Base-by-base conservation (phyloP, 2,797 vertebrate species). In the Arremon aurantiirostris region DNA sequence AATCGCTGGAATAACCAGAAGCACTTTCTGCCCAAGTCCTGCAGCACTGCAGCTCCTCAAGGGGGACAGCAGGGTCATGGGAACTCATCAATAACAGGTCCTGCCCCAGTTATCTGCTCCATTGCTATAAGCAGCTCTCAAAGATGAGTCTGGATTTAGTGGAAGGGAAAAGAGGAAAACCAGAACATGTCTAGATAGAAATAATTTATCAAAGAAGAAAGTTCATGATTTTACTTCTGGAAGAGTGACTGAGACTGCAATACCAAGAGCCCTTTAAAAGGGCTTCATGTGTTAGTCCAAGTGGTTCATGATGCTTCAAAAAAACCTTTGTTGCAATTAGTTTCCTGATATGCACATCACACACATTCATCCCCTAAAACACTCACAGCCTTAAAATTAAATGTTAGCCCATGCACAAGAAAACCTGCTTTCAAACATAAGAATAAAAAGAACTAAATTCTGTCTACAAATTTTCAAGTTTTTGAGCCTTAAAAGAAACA, bases 261-360 rank as follows among this genome's bases (percentile, higher is more conserved):
- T 12, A 52, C 44, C 89, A 80, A 95, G 18, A 90, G 84, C 69
- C 90, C 87, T 94, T 94, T 91, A 70, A 82, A 92, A 89, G 66
- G 56, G 53, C 47, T 91, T 91, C 42, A 41, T 0, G 0, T 72
- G 56, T 84, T 91, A 90, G 59, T 91, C 59, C 47, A 91, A 94
- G 69, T 90, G 72, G 63, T 96, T 96, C 93, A 92, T 16, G 73
- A 71, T 41, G 35, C 53, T 88, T 56, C 73, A 86, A 93, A 41
- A 96, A 73, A 53, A 32, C 46, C 56, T 83, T 53, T 81, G 53
- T 72, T 63, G 46, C 72, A 95, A 84, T 94, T 90, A 95, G 69
- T 52, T 89, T 87, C 14, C 9, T 53, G n/a, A 72, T 60, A 73
- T 77, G 56, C 60, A 68, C 56, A 78, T 41, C 17, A 8, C 47